phyloP scores from a whole-genome alignment of 2,888 invertebrate species.

The Drosophila gaucha region DNA sequence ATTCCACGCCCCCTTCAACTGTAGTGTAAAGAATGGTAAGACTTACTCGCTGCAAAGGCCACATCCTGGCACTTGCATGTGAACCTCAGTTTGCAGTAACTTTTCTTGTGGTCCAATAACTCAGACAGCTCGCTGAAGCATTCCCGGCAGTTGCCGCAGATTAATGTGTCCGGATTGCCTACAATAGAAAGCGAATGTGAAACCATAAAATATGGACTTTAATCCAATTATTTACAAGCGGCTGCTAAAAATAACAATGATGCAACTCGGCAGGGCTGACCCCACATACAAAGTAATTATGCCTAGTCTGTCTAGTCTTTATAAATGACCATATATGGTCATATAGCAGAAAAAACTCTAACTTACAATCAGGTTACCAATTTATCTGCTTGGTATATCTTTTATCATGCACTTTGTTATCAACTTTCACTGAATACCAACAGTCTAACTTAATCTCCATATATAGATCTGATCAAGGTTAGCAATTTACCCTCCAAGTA shows the following conservation, averaged over 20 bases:
- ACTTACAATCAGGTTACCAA: no score
- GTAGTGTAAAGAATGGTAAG: slow-evolving; percentile 6
- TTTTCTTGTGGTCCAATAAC: slow-evolving; percentile 90
- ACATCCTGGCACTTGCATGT: slow-evolving; percentile 89
- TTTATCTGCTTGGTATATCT: no score
- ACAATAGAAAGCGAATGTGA: slow-evolving; percentile 63
- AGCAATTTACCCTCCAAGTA: no score
- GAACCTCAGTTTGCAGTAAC: slow-evolving; percentile 90
- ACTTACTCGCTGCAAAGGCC: slow-evolving; percentile 85
- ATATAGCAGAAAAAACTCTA: no score
- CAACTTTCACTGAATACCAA: no score
- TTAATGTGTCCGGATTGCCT: slow-evolving; percentile 91
- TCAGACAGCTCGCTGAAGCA: slow-evolving; percentile 90
- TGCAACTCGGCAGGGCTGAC: not conserved
- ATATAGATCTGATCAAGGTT: no score
- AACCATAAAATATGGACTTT: slow-evolving; percentile 33
- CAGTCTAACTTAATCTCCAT: no score
- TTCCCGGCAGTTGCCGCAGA: slow-evolving; percentile 92
- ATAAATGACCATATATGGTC: not conserved
- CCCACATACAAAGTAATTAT: not conserved
- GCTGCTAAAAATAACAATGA: not conserved
- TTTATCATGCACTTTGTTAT: no score
- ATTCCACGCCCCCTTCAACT: not conserved
- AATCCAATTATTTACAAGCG: slow-evolving; percentile 13
- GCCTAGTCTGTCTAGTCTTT: not conserved